phyloP scores from a whole-genome alignment of 2,797 vertebrate species.

The Serranus cabrilla region DNA sequence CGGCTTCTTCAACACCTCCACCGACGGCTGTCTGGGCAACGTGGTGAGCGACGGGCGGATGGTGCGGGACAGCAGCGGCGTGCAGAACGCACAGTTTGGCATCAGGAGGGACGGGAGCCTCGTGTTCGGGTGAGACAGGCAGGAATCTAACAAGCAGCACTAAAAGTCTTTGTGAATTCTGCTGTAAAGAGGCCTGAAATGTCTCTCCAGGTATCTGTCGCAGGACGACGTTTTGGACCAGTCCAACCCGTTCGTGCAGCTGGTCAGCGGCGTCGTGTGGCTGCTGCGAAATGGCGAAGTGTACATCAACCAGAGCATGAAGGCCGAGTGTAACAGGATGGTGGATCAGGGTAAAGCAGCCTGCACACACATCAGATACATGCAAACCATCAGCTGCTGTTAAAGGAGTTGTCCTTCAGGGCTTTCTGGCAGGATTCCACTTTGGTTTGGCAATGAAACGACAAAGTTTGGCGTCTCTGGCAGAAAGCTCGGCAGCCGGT shows the following conservation, averaged over 20 bases:
- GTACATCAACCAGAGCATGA: conserved; percentile 90
- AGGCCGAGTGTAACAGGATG: conserved; percentile 85
- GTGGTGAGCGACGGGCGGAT: conserved; percentile 89
- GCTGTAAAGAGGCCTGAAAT: conserved; percentile 51
- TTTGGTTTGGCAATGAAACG: too few relatives aligned
- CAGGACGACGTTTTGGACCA: conserved; percentile 89
- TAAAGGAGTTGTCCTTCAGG: too few relatives aligned
- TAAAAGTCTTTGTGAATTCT: conserved; percentile 20
- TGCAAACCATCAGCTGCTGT: too few relatives aligned
- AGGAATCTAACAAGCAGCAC: conserved; percentile 21
- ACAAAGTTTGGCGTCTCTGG: too few relatives aligned
- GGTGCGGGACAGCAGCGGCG: conserved; percentile 87
- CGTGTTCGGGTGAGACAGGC: conserved; percentile 92
- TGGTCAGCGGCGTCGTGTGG: conserved; percentile 95
- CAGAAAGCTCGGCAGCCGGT: too few relatives aligned
- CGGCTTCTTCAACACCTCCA: conserved; percentile 89
- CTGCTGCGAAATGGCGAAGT: conserved; percentile 90
- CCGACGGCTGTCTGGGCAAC: conserved; percentile 87
- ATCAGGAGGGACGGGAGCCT: conserved; percentile 93
- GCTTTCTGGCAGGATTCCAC: too few relatives aligned
- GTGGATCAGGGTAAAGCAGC: not conserved
- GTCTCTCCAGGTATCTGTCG: conserved; percentile 90
- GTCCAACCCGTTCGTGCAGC: conserved; percentile 93
- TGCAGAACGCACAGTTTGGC: conserved; percentile 97
- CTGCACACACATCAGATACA: too few relatives aligned